Evolutionary conservation across 2,888 invertebrate genomes (phyloP).

Genomic region (Cosmopolites sordidus): DNA sequence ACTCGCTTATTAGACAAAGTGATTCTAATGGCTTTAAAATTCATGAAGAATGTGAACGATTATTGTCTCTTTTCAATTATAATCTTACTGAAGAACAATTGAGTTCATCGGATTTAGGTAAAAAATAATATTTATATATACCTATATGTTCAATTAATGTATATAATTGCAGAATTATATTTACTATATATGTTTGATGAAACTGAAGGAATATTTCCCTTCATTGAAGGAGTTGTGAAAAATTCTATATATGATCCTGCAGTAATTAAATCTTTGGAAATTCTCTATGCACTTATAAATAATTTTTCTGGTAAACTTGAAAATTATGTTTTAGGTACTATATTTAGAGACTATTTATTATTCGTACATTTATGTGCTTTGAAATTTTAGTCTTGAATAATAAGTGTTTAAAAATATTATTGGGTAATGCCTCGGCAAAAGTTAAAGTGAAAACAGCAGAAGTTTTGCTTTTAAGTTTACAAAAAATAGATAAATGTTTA

Average conservation of each 20-base stretch:
- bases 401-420: slow-evolving; percentile 34
- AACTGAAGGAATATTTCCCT: slow-evolving; percentile 34
- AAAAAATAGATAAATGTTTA: slow-evolving; percentile 32
- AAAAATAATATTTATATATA: slow-evolving; percentile 1
- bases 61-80: slow-evolving; percentile 32
- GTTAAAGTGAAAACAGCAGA: slow-evolving; percentile 38
- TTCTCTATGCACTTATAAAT: slow-evolving; percentile 40
- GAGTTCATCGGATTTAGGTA: slow-evolving; percentile 32
- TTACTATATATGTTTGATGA: slow-evolving; percentile 38
- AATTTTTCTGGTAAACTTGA: slow-evolving; percentile 37
- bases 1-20: slow-evolving; percentile 7
- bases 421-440: slow-evolving; percentile 27
- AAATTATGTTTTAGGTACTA: slow-evolving; percentile 32
- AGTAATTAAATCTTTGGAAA: slow-evolving; percentile 35
- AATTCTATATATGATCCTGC: slow-evolving; percentile 34
- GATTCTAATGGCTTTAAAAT: slow-evolving; percentile 27
- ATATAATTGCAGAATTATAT: slow-evolving; percentile 37
- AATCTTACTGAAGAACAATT: slow-evolving; percentile 35
- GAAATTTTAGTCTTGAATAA: slow-evolving; percentile 31
- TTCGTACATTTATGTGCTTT: background rate
- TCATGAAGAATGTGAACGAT: slow-evolving; percentile 27
- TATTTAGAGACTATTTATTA: background rate
- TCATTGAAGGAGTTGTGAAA: slow-evolving; percentile 31
- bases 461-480: slow-evolving; percentile 35
- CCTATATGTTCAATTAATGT: background rate